Conservation (phyloP, 2,888 invertebrate genomes). For the Macrosiphum euphorbiae region DNA sequence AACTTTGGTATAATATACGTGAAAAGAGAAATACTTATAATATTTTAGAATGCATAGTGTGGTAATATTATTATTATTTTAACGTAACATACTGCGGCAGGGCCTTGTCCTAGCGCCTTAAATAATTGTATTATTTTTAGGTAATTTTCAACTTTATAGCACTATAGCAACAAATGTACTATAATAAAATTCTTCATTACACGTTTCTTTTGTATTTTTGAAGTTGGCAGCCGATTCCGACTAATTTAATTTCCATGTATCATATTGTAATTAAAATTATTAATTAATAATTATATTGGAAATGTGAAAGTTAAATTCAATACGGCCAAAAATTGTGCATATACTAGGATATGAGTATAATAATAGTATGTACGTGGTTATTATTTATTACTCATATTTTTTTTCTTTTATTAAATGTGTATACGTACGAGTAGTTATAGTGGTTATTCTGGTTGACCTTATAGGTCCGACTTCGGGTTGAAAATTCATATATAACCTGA, state of each 20-base stretch:
- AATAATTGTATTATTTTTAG: neutral
- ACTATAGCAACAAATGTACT: neutral
- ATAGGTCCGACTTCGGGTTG: neutral
- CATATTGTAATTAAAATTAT: neutral
- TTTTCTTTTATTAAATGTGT: neutral
- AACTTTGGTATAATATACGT: neutral
- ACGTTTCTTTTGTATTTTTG: neutral
- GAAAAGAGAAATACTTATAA: neutral
- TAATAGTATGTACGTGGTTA: neutral
- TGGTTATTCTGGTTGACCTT: conserved; percentile 1
- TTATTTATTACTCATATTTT: conserved; percentile 3
- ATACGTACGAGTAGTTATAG: neutral
- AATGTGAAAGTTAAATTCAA: neutral
- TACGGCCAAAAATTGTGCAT: neutral
- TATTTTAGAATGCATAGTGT: neutral
- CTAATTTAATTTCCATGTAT: neutral
- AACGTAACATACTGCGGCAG: neutral
- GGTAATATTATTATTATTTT: neutral
- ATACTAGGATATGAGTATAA: too few relatives aligned
- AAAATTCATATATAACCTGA: neutral
- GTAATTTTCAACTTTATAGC: neutral
- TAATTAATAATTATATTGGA: neutral
- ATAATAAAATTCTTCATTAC: neutral
- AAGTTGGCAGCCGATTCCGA: neutral
- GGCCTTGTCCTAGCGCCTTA: neutral